These are phyloP conservation scores for Drosophila cracens DNA, from an alignment of 2,888 invertebrate species.

Conservation along the genomic window DNA sequence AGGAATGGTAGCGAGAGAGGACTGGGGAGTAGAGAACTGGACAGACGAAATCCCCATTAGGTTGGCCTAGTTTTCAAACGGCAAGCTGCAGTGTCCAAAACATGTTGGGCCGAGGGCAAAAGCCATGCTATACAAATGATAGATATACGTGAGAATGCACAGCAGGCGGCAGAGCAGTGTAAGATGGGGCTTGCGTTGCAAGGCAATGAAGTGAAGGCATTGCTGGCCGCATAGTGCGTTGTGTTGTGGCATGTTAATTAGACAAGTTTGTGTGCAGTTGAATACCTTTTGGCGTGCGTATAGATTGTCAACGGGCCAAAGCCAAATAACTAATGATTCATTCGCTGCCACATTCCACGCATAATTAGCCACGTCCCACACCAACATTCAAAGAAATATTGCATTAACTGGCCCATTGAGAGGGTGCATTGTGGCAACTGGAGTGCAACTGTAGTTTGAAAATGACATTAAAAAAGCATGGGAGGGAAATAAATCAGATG, in stretches of 20 bases:
- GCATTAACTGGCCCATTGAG: background rate
- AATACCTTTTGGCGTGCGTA: constrained; percentile 31
- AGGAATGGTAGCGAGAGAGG: background rate
- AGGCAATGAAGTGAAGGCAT: constrained; percentile 11
- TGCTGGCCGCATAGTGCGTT: constrained; percentile 30
- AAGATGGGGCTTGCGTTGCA: background rate
- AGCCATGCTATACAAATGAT: constrained; percentile 50
- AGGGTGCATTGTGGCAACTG: constrained; percentile 7
- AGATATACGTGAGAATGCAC: constrained; percentile 20
- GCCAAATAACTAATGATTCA: background rate
- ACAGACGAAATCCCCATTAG: background rate
- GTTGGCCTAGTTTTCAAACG: constrained; percentile 40
- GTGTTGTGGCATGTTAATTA: constrained; percentile 67
- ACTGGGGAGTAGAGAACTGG: background rate
- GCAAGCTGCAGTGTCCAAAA: constrained; percentile 42
- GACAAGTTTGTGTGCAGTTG: constrained; percentile 59
- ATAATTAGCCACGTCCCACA: background rate
- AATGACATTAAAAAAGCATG: constrained; percentile 42
- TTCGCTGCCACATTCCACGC: background rate
- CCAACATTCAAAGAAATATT: background rate
- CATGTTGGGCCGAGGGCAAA: constrained; percentile 34
- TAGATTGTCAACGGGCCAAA: background rate
- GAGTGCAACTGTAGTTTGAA: constrained; percentile 59
- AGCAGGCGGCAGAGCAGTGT: background rate
- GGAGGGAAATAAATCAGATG: constrained; percentile 64